These are phyloP conservation scores for Rhinatrema bivittatum DNA, from an alignment of 2,797 vertebrate species.

Conservation along the genomic window DNA sequence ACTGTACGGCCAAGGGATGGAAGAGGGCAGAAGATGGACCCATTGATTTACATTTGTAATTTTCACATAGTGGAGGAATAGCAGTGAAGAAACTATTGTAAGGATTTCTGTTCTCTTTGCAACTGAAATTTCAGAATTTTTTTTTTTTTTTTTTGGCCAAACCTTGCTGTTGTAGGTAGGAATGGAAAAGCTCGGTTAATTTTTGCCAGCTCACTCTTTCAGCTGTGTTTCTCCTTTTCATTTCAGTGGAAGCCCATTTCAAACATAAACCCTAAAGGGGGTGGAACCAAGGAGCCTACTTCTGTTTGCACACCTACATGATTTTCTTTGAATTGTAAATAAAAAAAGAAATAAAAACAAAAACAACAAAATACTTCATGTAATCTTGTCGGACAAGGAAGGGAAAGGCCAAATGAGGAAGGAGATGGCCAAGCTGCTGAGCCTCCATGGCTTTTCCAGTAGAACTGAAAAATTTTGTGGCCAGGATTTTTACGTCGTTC, in stretches of 20 bases:
- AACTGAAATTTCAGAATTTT: too few relatives aligned
- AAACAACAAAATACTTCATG: constrained; percentile 4
- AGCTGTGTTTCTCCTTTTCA: constrained; percentile 1
- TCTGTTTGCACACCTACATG: constrained; percentile 45
- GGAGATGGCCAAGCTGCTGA: constrained; percentile 3
- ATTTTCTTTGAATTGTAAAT: constrained; percentile 41
- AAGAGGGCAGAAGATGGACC: too few relatives aligned
- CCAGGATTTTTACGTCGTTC: background rate
- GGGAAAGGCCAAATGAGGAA: background rate
- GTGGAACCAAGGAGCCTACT: constrained; percentile 25
- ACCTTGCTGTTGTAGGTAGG: too few relatives aligned
- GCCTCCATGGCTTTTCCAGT: background rate
- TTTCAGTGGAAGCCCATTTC: constrained; percentile 92
- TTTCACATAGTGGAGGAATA: too few relatives aligned
- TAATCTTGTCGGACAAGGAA: background rate
- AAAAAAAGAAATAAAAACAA: constrained; percentile 16
- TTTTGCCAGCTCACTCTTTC: too few relatives aligned
- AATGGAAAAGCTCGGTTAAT: too few relatives aligned
- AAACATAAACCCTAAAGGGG: constrained; percentile 90
- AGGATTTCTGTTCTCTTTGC: too few relatives aligned
- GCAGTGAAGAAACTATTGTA: too few relatives aligned
- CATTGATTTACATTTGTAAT: too few relatives aligned
- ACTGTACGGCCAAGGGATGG: too few relatives aligned
- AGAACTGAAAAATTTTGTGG: background rate
- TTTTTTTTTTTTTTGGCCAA: too few relatives aligned